phyloP scores from a whole-genome alignment of 2,797 vertebrate species.

The Paedocypris micromegethes region DNA sequence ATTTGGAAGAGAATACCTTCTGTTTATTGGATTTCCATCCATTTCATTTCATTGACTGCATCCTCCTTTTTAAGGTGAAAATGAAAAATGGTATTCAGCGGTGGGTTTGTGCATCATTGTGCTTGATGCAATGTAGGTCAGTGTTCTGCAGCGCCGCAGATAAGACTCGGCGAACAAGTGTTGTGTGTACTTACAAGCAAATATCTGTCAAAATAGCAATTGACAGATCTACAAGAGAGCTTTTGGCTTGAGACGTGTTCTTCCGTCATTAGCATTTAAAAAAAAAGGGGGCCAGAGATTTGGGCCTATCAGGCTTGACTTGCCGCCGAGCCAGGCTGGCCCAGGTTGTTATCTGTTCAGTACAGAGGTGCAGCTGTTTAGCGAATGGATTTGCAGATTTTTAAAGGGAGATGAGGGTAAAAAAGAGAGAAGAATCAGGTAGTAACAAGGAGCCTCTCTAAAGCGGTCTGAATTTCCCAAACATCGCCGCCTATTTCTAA shows the following conservation, averaged over 20 bases:
- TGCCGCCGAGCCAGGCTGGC: constrained; percentile 95
- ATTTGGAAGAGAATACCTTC: constrained; percentile 96
- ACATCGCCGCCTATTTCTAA: constrained; percentile 83
- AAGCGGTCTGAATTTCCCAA: constrained; percentile 56
- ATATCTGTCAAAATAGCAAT: constrained; percentile 99
- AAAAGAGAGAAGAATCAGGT: constrained; percentile 90
- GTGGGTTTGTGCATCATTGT: constrained; percentile 97
- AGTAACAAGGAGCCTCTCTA: constrained; percentile 87
- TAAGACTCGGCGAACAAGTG: constrained; percentile 99
- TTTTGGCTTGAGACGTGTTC: constrained; percentile 96
- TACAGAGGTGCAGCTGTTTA: constrained; percentile 99
- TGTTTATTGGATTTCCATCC: constrained; percentile 96
- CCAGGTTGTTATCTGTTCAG: constrained; percentile 99
- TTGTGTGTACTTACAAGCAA: constrained; percentile 99
- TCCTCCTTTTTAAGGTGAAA: constrained; percentile 95
- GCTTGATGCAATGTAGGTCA: constrained; percentile 99
- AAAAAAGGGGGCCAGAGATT: constrained; percentile 94
- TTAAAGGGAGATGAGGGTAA: constrained; percentile 92
- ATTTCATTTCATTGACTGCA: constrained; percentile 89
- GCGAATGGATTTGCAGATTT: constrained; percentile 99
- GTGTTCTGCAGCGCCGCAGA: constrained; percentile 97
- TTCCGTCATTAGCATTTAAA: constrained; percentile 98
- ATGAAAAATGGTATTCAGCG: constrained; percentile 93
- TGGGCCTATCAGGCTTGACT: constrained; percentile 98
- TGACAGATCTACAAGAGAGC: constrained; percentile 99